Evolutionary conservation across 35 echinoderm and acorn worm genomes (phyloP).

Genomic region (Patiria miniata): DNA sequence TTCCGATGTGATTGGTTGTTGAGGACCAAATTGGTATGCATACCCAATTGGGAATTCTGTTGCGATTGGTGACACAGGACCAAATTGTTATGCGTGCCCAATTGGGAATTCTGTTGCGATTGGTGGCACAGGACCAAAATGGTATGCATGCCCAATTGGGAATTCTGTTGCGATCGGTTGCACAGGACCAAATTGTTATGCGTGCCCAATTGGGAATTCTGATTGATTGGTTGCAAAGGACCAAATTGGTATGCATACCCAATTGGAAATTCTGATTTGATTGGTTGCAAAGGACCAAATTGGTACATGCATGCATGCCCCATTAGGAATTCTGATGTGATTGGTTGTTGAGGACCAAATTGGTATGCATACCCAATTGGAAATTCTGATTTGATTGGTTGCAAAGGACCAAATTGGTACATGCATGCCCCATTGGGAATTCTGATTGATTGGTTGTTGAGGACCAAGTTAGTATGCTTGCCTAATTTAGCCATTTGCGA

Average conservation of each 20-base stretch:
- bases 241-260: constrained; percentile 56
- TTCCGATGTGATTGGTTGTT: too few species aligned
- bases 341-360: constrained; percentile 59
- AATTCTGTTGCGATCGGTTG: too few species aligned
- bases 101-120: too few species aligned
- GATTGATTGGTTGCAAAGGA: constrained; percentile 54
- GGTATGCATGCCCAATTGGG: constrained; percentile 22
- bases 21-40: constrained; percentile 65
- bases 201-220: neutral
- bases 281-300: constrained; percentile 63
- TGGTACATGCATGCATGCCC: constrained; percentile 44
- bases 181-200: constrained; percentile 74
- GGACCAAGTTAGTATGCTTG: constrained; percentile 60
- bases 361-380: constrained; percentile 30
- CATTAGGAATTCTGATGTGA: too few species aligned
- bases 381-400: too few species aligned
- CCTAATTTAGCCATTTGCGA: too few species aligned
- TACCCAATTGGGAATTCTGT: neutral
- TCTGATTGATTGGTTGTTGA: too few species aligned
- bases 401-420: constrained; percentile 72
- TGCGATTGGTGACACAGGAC: constrained; percentile 52
- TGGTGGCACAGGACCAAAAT: constrained; percentile 60
- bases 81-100: constrained; percentile 54
- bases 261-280: too few species aligned
- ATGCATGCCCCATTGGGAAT: neutral